Evolutionary conservation across 1,140 invertebrate species (phyloP), one percentile per base, ranked within the genome.

Genomic region (Zaprionus lachaisei): DNA sequence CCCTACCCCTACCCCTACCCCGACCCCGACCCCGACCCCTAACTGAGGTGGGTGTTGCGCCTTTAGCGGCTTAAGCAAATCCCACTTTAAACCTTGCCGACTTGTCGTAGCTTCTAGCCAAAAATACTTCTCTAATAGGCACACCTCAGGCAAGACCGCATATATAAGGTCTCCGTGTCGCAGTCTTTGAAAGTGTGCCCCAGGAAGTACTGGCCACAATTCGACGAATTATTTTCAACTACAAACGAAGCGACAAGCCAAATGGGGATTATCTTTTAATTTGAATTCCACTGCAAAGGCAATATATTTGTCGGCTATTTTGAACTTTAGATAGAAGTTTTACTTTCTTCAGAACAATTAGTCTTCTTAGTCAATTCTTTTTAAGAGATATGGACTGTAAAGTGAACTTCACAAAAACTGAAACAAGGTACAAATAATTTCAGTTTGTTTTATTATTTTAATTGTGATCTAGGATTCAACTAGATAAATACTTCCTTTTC

Each of bases 21-120:
- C n/a, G n/a, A n/a, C n/a, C n/a, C 34, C 38, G 38, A 41, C 14
- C 44, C 24, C 49, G 55, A 60, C 74, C 69, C 55, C 84, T 69
- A 34, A 37, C 84, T 70, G 78, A 63, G 57, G 81, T 80, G 85
- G 84, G 85, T 77, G 84, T 89, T 84, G 85, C 81, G 81, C 58
- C 84, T 90, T 89, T 90, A 90, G 84, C 85, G 84, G 84, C 74
- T 89, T 89, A 84, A 55, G 44, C 22, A 49, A 20, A 54, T 54
- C 54, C 7, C 51, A 49, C 49, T 71, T 77, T 74, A 66, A 77
- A 74, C 57, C 44, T 63, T 77, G 74, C 69, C 70, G 63, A 38
- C 15, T 26, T 47, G 41, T 47, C 41, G 17, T 34, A 56, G 24
- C 62, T 24, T 56, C 38, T 49, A 71, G 47, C 9, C 22, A 63